A percentile compares a stretch with the other conserved stretches of the same genome.
Conservation (phyloP, 2,113 vertebrate species). For the Grammomys surdaster region DNA sequence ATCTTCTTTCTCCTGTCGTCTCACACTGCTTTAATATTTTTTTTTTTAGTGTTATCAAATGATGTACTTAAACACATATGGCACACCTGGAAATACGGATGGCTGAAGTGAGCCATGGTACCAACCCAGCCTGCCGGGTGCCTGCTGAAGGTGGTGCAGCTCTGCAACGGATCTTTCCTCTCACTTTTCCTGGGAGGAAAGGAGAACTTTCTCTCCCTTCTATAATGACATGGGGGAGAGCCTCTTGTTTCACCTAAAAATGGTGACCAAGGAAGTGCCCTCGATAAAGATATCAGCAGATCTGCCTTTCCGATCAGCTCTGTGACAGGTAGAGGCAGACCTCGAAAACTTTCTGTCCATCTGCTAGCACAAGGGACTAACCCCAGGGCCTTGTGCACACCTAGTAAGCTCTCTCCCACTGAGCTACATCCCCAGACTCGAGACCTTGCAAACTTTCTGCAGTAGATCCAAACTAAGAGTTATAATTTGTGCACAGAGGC, state of each 20-base stretch:
- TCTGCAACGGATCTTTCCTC: background rate
- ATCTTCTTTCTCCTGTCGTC: conserved; percentile 87
- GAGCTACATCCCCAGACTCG: too few relatives aligned
- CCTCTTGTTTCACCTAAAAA: background rate
- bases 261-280: fast-evolving
- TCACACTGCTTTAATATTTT: conserved; percentile 85
- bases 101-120: conserved; percentile 43
- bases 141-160: background rate
- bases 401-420: background rate
- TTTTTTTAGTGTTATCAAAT: conserved; percentile 85
- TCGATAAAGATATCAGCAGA: background rate
- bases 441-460: conserved; percentile 64
- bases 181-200: conserved; percentile 71
- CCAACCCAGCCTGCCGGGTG: conserved; percentile 17
- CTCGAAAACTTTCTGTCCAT: background rate
- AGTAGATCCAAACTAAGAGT: conserved; percentile 28
- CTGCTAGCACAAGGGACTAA: too few relatives aligned
- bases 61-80: conserved; percentile 83
- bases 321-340: background rate
- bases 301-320: background rate
- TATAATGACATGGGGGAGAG: background rate
- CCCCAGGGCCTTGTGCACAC: background rate
- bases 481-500: background rate
- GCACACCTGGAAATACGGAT: conserved; percentile 75
- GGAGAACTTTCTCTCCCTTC: conserved; percentile 72